Base-by-base conservation (phyloP, 2,113 vertebrate species). In the Phodopus roborovskii region DNA sequence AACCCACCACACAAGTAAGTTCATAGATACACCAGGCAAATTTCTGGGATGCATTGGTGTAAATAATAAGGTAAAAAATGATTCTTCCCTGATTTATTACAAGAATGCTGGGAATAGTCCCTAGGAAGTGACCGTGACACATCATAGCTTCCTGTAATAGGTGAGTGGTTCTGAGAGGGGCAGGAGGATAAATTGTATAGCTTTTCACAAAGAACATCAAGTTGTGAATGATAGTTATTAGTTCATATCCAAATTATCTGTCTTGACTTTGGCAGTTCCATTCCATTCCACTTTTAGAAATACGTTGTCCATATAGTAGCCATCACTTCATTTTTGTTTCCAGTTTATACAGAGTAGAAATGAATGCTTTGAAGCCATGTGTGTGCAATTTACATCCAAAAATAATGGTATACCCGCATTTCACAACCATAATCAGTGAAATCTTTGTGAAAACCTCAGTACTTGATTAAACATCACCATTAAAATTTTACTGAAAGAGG, bases 401-500 rank as follows among this genome's bases (percentile, higher is more conserved):
- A 1, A 90, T 93, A 75, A 73, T 89, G 33, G 42, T 82, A 97
- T 64, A 60, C 82, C 89, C 53, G 81, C 20, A 82, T 10, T 81
- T 53, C 84, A 62, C 71, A 56, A 77, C 8, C 19, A 85, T 5
- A 7, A 92, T 86, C 86, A 91, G 89, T 92, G 79, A 90, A 95
- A 86, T 28, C 1, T 36, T 1, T 15, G 10, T 60, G 70, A 89
- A 97, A 95, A n/a, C 11, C 91, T 83, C 20, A 90, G 53, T 83
- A 92, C 28, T 94, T 93, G 30, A 96, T 97, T 92, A 97, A 97
- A 97, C 90, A 97, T 78, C 95, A 96, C 81, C 71, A 94, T 98
- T 97, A 97, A 97, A 97, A 97, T 87, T 98, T 97, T 85, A 97
- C 92, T 74, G 86, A 93, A 96, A 97, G 96, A 82, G 97, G 75